phyloP scores from a whole-genome alignment of 2,888 invertebrate species.

The Subacronicta megacephala region DNA sequence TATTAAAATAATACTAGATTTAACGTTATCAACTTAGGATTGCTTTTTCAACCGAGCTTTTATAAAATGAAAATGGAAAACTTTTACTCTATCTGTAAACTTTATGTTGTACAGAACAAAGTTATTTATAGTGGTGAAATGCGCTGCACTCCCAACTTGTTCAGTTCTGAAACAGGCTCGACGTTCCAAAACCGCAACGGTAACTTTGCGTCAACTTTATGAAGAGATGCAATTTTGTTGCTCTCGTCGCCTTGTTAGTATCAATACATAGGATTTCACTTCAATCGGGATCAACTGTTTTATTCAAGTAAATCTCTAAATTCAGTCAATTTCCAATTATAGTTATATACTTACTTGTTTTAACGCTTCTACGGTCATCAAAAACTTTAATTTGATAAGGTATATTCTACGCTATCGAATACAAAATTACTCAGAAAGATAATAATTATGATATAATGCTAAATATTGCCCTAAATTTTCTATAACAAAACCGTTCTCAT shows the following conservation, averaged over 20 bases:
- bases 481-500: background rate
- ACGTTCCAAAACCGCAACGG: constrained; percentile 76
- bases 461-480: background rate
- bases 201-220: constrained; percentile 82
- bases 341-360: too few species aligned
- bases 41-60: constrained; percentile 30
- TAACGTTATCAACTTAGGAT: constrained; percentile 8
- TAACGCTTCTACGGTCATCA: too few species aligned
- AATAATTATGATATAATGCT: background rate
- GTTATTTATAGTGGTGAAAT: constrained; percentile 77
- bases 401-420: background rate
- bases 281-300: background rate
- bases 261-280: constrained; percentile 20
- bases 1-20: background rate
- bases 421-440: background rate
- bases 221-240: constrained; percentile 62
- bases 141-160: constrained; percentile 76
- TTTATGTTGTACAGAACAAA: constrained; percentile 78
- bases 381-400: too few species aligned
- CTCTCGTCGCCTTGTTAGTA: constrained; percentile 28
- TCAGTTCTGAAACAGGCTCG: constrained; percentile 66
- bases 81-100: constrained; percentile 67
- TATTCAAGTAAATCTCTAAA: background rate
- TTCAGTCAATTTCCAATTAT: too few species aligned
- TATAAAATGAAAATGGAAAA: constrained; percentile 43